Evolutionary conservation across 2,888 invertebrate genomes (phyloP).

Genomic region (Eupithecia centaureata): DNA sequence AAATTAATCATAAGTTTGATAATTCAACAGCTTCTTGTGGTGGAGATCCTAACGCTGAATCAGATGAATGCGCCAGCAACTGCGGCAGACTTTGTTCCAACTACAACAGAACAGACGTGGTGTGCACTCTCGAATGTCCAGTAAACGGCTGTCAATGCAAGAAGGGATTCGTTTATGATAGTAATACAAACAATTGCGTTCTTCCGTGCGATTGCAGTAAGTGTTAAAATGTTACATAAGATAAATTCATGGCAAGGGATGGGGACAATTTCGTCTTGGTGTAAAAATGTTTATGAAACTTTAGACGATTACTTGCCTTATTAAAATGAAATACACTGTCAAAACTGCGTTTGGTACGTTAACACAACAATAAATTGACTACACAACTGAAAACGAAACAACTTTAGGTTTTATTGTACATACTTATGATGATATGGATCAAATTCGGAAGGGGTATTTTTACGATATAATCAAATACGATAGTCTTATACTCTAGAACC

Average conservation of each 20-base stretch:
- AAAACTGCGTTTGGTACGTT: too few species aligned
- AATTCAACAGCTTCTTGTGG: constrained; percentile 31
- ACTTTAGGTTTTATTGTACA: too few species aligned
- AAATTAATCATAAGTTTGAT: background rate
- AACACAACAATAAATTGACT: too few species aligned
- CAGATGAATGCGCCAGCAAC: constrained; percentile 41
- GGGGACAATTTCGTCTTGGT: too few species aligned
- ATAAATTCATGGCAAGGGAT: background rate
- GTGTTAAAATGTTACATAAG: constrained; percentile 17
- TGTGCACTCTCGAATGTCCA: constrained; percentile 38
- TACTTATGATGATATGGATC: too few species aligned
- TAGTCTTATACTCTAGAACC: too few species aligned
- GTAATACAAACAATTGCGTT: constrained; percentile 41
- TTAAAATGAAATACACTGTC: too few species aligned
- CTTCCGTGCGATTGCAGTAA: constrained; percentile 48
- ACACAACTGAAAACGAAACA: too few species aligned
- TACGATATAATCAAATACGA: background rate
- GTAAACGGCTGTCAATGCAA: constrained; percentile 47
- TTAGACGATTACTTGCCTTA: background rate
- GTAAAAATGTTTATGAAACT: background rate
- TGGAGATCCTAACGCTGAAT: constrained; percentile 42
- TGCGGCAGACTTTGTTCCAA: constrained; percentile 42
- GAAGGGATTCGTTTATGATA: constrained; percentile 38
- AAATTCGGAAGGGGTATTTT: background rate
- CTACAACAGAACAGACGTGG: constrained; percentile 17